These are phyloP conservation scores for Spongia lamella DNA, from an alignment of 37 sponge, comb jelly and placozoan species.

Conservation along the genomic window DNA sequence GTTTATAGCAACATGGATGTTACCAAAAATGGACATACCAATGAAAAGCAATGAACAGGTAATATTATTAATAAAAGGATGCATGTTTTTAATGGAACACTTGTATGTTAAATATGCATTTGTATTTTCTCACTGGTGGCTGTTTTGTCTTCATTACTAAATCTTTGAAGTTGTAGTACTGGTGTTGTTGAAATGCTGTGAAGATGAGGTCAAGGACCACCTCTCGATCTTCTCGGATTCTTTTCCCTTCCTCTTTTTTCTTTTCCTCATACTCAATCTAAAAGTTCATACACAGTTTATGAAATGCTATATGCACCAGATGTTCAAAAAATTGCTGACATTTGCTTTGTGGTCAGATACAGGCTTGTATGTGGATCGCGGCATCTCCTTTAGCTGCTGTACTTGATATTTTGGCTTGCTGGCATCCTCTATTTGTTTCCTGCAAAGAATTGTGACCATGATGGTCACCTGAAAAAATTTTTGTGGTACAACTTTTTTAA, in stretches of 20 bases:
- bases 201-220: constrained; percentile 85
- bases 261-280: constrained; percentile 53
- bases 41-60: neutral
- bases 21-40: neutral
- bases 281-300: neutral
- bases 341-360: constrained; percentile 26
- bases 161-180: constrained; percentile 87
- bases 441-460: neutral
- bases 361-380: constrained; percentile 41
- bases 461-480: neutral
- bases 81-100: neutral
- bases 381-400: constrained; percentile 42
- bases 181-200: constrained; percentile 82
- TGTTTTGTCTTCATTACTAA: constrained; percentile 88
- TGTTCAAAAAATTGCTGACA: constrained; percentile 17
- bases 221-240: constrained; percentile 71
- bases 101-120: too few species aligned
- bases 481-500: constrained; percentile 73
- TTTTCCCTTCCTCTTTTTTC: constrained; percentile 74
- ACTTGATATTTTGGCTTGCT: constrained; percentile 62
- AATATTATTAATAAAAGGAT: neutral
- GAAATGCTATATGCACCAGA: neutral
- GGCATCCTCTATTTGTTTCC: constrained; percentile 71
- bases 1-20: neutral
- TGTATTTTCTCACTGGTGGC: constrained; percentile 69